Conservation (phyloP, 2,797 vertebrate species). For the Helostoma temminkii region DNA sequence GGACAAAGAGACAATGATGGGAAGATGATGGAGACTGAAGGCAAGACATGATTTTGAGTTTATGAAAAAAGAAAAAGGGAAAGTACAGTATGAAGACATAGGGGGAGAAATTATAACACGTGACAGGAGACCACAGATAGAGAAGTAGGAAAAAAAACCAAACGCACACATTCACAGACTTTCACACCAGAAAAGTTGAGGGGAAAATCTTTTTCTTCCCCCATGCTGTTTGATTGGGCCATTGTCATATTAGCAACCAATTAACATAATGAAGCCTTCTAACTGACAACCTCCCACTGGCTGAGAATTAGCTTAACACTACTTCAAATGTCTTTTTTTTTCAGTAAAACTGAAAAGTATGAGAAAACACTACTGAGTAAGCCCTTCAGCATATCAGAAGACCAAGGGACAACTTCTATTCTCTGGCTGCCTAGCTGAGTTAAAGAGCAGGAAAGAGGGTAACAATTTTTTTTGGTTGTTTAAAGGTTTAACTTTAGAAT, state of each 20-base stretch:
- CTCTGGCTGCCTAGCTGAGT: too few relatives aligned
- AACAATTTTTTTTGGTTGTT: too few relatives aligned
- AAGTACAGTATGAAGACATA: slow-evolving; percentile 21
- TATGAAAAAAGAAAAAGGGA: slow-evolving; percentile 42
- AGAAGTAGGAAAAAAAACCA: slow-evolving; percentile 15
- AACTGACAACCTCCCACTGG: slow-evolving; percentile 51
- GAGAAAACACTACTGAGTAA: too few relatives aligned
- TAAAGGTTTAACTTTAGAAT: too few relatives aligned
- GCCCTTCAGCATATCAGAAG: too few relatives aligned
- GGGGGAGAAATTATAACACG: slow-evolving; percentile 24
- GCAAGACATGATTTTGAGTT: slow-evolving; percentile 13
- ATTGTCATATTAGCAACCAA: slow-evolving; percentile 69
- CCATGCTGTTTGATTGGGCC: slow-evolving; percentile 57
- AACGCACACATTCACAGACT: slow-evolving; percentile 22
- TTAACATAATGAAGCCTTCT: slow-evolving; percentile 63
- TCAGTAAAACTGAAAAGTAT: slow-evolving; percentile 9
- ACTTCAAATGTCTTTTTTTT: slow-evolving; percentile 61
- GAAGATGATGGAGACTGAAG: slow-evolving; percentile 21
- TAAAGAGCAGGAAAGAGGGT: too few relatives aligned
- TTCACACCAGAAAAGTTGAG: slow-evolving; percentile 34
- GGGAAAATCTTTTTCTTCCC: slow-evolving; percentile 26
- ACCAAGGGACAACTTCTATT: too few relatives aligned
- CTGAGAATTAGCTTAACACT: slow-evolving; percentile 46
- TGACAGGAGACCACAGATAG: slow-evolving; percentile 16
- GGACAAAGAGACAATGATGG: slow-evolving; percentile 20